Conservation (phyloP, 1,140 invertebrate genomes). For the Lysiphlebus fabarum region DNA sequence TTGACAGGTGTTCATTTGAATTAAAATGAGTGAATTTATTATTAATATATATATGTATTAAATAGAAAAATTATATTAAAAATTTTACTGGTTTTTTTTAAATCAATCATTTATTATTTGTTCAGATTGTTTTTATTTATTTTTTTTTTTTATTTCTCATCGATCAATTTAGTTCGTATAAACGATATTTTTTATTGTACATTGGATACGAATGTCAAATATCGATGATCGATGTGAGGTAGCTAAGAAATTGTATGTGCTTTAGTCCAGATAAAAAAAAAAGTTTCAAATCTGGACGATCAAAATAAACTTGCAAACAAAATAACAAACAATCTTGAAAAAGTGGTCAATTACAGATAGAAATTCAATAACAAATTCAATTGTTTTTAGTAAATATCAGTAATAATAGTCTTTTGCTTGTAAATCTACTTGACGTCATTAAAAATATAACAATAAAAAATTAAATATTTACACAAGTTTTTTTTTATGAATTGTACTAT, state of each 20-base stretch:
- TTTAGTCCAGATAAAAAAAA: no score
- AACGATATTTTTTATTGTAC: slow-evolving; percentile 36
- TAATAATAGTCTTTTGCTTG: no score
- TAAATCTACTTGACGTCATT: no score
- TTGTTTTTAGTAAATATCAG: no score
- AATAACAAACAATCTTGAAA: slow-evolving; percentile 19
- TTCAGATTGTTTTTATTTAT: no score
- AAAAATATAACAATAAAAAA: no score
- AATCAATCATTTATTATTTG: no score
- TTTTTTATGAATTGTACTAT: no score
- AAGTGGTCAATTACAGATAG: background rate
- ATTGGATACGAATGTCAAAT: slow-evolving; percentile 39
- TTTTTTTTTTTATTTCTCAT: no score
- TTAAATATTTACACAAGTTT: no score
- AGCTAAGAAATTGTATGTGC: slow-evolving; percentile 17
- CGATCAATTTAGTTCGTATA: slow-evolving; percentile 15
- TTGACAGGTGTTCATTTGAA: no score
- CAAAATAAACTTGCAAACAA: background rate
- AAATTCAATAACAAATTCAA: background rate
- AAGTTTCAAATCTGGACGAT: background rate
- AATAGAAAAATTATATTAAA: background rate
- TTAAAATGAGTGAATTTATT: background rate
- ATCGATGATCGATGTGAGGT: slow-evolving; percentile 40
- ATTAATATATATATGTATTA: no score
- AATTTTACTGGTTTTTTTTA: background rate